Evolutionary conservation across 2,113 vertebrate species (phyloP).

Genomic region (Ibidorhyncha struthersii): DNA sequence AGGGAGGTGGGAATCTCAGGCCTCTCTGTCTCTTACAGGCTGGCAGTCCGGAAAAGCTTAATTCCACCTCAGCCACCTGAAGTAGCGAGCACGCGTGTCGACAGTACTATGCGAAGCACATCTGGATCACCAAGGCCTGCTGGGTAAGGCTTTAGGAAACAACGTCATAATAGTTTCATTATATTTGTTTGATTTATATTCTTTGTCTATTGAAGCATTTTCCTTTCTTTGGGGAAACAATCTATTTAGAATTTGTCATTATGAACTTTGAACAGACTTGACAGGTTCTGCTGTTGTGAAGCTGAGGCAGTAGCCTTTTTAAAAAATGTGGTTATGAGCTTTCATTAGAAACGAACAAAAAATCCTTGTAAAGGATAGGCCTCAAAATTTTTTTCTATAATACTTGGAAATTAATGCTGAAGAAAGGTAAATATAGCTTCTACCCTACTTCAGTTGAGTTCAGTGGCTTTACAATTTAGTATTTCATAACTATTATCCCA

Average conservation of each 20-base stretch:
- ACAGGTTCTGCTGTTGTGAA: background rate
- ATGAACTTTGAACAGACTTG: background rate
- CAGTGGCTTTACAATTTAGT: background rate
- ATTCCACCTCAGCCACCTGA: constrained; percentile 91
- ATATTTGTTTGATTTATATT: background rate
- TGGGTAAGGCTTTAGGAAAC: constrained; percentile 77
- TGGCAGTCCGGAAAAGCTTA: constrained; percentile 92
- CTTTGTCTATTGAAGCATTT: background rate
- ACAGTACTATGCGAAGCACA: constrained; percentile 83
- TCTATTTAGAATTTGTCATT: background rate
- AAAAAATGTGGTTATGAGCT: background rate
- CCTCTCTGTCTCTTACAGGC: constrained; percentile 73
- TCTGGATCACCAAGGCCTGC: constrained; percentile 92
- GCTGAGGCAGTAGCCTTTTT: background rate
- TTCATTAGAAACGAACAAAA: background rate
- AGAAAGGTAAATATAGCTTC: background rate
- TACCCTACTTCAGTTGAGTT: background rate
- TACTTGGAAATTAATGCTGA: background rate
- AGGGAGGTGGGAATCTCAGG: background rate
- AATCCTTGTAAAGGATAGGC: background rate
- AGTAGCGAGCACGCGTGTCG: constrained; percentile 81
- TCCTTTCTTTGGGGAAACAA: background rate
- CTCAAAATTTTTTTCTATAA: rapidly evolving
- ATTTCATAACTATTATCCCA: background rate
- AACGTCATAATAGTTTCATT: background rate